Percentiles rank a stretch among this genome's conserved stretches.
These are phyloP conservation scores for Pitta sordida DNA, from an alignment of 2,113 vertebrate genomes.

Conservation along the genomic window DNA sequence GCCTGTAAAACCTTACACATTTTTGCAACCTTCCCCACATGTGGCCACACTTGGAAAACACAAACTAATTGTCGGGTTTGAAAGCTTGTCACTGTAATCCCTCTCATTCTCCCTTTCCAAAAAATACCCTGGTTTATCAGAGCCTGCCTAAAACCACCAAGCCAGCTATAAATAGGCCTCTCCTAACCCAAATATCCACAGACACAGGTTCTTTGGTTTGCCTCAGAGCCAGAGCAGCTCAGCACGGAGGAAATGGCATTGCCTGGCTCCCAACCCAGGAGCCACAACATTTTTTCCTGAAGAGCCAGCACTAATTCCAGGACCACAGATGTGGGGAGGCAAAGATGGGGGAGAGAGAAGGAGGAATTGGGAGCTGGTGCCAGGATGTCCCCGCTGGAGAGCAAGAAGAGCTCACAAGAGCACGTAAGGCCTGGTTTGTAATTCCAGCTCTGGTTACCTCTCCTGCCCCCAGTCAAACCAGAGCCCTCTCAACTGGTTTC, in stretches of 20 bases:
- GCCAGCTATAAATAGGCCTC: slow-evolving; percentile 41
- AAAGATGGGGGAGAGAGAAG: not conserved
- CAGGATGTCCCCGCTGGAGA: not conserved
- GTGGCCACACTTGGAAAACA: slow-evolving; percentile 30
- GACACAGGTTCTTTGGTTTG: slow-evolving; percentile 54
- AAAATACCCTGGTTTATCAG: slow-evolving; percentile 25
- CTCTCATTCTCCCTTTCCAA: slow-evolving; percentile 29
- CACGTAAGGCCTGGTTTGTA: not conserved
- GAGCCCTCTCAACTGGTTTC: not conserved
- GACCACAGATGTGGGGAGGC: not conserved
- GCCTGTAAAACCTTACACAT: not conserved
- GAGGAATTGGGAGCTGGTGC: not conserved
- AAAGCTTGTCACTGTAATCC: slow-evolving; percentile 40
- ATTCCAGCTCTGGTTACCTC: not conserved
- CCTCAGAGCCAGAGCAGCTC: slow-evolving; percentile 14
- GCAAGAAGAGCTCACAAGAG: not conserved
- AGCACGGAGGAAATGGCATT: slow-evolving; percentile 1
- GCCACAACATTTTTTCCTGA: slow-evolving; percentile 48
- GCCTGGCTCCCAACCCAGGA: not conserved
- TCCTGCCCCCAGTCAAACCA: not conserved
- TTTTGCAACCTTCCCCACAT: slow-evolving; percentile 17
- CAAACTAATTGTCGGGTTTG: slow-evolving; percentile 47
- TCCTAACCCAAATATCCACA: slow-evolving; percentile 22
- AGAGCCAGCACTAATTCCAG: not conserved
- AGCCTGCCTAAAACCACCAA: slow-evolving; percentile 17